Percentiles rank a stretch among this genome's conserved stretches.
These are phyloP conservation scores for Polydesmus complanatus DNA, from an alignment of 2,888 invertebrate species.

Conservation along the genomic window DNA sequence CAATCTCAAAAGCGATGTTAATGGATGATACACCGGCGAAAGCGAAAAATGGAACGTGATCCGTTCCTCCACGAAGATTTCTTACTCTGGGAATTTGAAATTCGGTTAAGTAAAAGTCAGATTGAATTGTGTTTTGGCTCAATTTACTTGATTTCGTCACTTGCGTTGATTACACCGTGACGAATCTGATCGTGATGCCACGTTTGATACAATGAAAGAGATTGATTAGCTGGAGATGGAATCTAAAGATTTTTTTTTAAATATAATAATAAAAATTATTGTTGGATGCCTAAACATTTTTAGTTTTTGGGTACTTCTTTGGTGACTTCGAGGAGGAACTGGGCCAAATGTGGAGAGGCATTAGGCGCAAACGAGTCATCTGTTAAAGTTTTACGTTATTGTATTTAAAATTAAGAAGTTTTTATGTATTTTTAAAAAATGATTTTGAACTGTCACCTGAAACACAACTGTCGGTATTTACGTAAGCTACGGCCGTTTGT, in stretches of 20 bases:
- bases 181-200: not conserved
- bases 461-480: slow-evolving; percentile 21
- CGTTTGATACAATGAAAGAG: not conserved
- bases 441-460: slow-evolving; percentile 15
- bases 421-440: not conserved
- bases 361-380: not conserved
- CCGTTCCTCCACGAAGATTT: slow-evolving; percentile 23
- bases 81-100: not conserved
- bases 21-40: slow-evolving; percentile 31
- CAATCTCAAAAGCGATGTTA: slow-evolving; percentile 22
- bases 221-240: not conserved
- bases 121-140: no score
- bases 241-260: no score
- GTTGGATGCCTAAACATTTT: no score
- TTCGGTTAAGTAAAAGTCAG: not conserved
- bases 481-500: slow-evolving; percentile 19
- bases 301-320: slow-evolving; percentile 7
- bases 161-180: not conserved
- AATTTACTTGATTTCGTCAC: not conserved
- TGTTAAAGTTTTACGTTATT: no score
- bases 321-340: not conserved
- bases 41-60: slow-evolving; percentile 32
- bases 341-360: not conserved
- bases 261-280: no score
- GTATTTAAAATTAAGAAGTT: not conserved